These are phyloP conservation scores for Scopus umbretta DNA, from an alignment of 2,113 vertebrate species.

Conservation along the genomic window DNA sequence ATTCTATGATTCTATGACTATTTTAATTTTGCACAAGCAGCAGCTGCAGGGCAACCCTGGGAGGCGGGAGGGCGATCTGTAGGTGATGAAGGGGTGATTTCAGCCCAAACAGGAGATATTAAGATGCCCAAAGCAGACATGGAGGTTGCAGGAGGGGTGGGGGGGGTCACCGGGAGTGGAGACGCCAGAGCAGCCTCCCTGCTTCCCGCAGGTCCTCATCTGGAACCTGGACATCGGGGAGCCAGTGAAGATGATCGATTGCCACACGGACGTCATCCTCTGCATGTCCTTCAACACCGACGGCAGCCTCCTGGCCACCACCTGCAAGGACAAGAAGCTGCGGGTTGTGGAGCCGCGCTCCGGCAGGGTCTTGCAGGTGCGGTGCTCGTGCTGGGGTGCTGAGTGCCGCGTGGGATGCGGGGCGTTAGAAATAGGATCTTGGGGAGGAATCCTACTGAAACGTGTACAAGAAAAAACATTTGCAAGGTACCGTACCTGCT, in stretches of 20 bases:
- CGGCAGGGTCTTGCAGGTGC: constrained; percentile 89
- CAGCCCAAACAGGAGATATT: not conserved
- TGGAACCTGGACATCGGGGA: constrained; percentile 96
- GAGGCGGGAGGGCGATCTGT: not conserved
- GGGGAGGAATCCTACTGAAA: fast-evolving
- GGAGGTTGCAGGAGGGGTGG: not conserved
- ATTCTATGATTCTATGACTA: too few species aligned
- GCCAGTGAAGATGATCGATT: constrained; percentile 98
- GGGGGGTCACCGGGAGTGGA: not conserved
- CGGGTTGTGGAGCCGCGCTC: constrained; percentile 92
- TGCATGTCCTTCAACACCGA: constrained; percentile 96
- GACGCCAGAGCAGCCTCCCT: not conserved
- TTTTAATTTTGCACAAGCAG: not conserved
- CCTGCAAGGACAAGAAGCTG: constrained; percentile 94
- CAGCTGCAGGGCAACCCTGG: not conserved
- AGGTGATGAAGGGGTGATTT: fast-evolving
- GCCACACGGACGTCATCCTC: constrained; percentile 93
- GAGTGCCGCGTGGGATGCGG: fast-evolving
- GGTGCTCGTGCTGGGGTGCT: not conserved
- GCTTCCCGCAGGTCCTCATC: constrained; percentile 83
- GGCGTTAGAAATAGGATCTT: fast-evolving
- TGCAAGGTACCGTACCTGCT: fast-evolving
- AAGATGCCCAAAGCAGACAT: fast-evolving
- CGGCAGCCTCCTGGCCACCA: constrained; percentile 92
- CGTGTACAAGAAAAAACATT: fast-evolving